Conservation (phyloP, 2,113 vertebrate genomes). For the Podocnemis expansa region DNA sequence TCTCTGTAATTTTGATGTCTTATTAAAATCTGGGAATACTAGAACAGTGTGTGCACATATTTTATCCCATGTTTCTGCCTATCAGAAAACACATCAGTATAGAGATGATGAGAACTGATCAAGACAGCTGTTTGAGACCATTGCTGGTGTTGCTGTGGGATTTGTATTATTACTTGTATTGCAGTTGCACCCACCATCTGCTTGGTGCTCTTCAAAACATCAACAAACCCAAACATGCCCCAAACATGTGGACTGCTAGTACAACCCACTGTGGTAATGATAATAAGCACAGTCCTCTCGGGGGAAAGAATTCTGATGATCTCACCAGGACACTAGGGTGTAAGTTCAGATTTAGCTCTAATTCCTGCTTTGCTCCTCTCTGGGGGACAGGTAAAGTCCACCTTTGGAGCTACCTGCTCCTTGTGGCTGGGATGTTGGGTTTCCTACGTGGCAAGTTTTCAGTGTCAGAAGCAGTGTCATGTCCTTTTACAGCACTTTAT, state of each 20-base stretch:
- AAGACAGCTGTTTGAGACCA: not conserved
- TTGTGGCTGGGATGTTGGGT: not conserved
- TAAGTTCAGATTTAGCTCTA: not conserved
- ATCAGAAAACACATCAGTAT: not conserved
- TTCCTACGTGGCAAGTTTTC: not conserved
- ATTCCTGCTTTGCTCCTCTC: not conserved
- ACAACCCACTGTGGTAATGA: not conserved
- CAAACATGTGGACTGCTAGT: not conserved
- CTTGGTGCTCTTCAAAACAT: not conserved
- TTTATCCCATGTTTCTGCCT: not conserved
- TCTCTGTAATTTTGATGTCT: not conserved
- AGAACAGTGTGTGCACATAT: not conserved
- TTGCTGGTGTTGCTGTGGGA: not conserved
- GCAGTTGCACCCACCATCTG: not conserved
- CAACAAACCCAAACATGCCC: not conserved
- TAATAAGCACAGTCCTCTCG: not conserved
- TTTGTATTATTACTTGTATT: not conserved
- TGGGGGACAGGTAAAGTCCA: not conserved
- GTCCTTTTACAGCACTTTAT: not conserved
- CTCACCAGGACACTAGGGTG: not conserved
- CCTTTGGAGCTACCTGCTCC: not conserved
- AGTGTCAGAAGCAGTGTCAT: not conserved
- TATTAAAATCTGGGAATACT: not conserved
- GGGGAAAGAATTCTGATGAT: not conserved
- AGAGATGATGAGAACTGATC: not conserved